phyloP scores from a whole-genome alignment of 2,888 invertebrate genomes.

The Neocrepidodera transversa region DNA sequence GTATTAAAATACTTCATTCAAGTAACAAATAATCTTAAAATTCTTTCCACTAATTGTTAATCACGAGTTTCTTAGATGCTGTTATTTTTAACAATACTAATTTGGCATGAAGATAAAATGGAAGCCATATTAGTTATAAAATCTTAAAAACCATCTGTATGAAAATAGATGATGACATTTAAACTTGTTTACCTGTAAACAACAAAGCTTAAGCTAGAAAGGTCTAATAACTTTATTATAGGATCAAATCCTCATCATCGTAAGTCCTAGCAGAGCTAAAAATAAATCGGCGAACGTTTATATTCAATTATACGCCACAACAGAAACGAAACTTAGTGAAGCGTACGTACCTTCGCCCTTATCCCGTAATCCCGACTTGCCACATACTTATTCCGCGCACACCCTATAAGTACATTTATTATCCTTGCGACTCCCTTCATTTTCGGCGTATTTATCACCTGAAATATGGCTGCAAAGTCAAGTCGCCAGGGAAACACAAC shows the following conservation, averaged over 20 bases:
- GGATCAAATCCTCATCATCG: neutral
- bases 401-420: conserved; percentile 18
- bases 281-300: neutral
- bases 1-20: no score
- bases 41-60: no score
- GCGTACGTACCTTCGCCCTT: neutral
- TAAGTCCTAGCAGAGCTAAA: neutral
- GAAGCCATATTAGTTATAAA: no score
- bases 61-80: no score
- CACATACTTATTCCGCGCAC: conserved; percentile 5
- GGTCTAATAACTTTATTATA: neutral
- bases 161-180: no score
- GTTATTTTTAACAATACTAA: no score
- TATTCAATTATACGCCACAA: conserved; percentile 3
- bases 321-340: neutral
- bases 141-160: no score
- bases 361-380: neutral
- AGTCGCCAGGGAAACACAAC: conserved; percentile 19
- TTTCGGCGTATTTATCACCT: conserved; percentile 27
- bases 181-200: no score
- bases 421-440: conserved; percentile 19
- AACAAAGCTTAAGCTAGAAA: no score
- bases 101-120: no score
- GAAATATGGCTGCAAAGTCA: conserved; percentile 22
- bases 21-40: no score